Evolutionary conservation across 2,888 invertebrate genomes (phyloP).

Genomic region (Oasisia sp.): DNA sequence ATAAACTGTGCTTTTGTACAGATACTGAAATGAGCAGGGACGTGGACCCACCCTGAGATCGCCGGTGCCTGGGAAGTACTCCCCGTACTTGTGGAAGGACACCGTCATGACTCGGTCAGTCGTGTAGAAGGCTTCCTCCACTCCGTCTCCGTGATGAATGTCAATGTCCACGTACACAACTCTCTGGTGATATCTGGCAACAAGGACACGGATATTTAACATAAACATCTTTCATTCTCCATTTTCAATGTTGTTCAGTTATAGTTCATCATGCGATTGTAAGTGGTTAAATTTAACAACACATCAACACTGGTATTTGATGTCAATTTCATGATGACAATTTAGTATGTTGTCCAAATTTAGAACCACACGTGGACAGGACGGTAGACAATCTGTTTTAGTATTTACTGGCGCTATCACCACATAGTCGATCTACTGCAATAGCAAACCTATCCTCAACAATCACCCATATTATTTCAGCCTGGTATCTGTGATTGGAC

Average conservation of each 20-base stretch:
- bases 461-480: no score
- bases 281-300: not conserved
- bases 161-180: conserved; percentile 99
- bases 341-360: no score
- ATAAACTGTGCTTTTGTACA: no score
- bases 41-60: conserved; percentile 67
- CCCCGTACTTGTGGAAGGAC: conserved; percentile 98
- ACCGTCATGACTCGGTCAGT: conserved; percentile 99
- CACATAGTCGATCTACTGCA: no score
- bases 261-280: not conserved
- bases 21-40: not conserved
- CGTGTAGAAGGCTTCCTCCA: conserved; percentile 73
- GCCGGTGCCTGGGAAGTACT: conserved; percentile 98
- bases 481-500: not conserved
- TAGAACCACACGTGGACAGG: no score
- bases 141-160: conserved; percentile 98
- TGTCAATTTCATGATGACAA: no score
- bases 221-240: conserved; percentile 70
- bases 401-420: no score
- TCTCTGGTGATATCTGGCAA: conserved; percentile 85
- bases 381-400: no score
- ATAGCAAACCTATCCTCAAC: no score
- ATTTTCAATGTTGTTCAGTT: not conserved
- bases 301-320: no score
- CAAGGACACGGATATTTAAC: conserved; percentile 41